Evolutionary conservation across 1,140 invertebrate genomes (phyloP).

Genomic region (Drosophila murphyi): DNA sequence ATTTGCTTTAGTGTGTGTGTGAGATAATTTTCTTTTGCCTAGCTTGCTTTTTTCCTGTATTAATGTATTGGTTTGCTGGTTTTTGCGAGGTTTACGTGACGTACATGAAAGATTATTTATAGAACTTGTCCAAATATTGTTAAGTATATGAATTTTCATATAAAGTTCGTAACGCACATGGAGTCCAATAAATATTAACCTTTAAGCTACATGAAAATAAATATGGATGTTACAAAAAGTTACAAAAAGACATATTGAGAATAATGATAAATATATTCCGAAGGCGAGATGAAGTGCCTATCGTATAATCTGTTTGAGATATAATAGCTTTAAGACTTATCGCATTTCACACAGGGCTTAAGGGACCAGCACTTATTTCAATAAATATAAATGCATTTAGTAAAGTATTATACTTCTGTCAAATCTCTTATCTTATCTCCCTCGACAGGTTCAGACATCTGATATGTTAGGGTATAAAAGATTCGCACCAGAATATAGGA

Average conservation of each 20-base stretch:
- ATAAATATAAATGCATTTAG: not conserved
- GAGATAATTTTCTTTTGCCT: conserved; percentile 36
- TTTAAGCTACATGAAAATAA: not conserved
- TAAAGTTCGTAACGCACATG: not conserved
- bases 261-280: no score
- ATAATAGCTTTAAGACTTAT: no score
- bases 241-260: no score
- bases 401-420: no score
- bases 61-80: conserved; percentile 50
- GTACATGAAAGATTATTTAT: conserved; percentile 65
- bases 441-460: not conserved
- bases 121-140: not conserved
- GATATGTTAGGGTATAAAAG: not conserved
- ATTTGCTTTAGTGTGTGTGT: conserved; percentile 13
- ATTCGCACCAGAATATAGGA: not conserved
- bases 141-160: conserved; percentile 1
- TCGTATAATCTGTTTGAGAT: no score
- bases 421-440: no score
- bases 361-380: not conserved
- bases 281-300: no score
- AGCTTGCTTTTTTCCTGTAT: conserved; percentile 35
- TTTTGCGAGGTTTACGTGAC: conserved; percentile 68
- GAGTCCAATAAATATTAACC: not conserved
- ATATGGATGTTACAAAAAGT: not conserved
- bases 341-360: no score